Evolutionary conservation across 2,113 vertebrate genomes (phyloP).

Genomic region (Copsychus sechellarum): DNA sequence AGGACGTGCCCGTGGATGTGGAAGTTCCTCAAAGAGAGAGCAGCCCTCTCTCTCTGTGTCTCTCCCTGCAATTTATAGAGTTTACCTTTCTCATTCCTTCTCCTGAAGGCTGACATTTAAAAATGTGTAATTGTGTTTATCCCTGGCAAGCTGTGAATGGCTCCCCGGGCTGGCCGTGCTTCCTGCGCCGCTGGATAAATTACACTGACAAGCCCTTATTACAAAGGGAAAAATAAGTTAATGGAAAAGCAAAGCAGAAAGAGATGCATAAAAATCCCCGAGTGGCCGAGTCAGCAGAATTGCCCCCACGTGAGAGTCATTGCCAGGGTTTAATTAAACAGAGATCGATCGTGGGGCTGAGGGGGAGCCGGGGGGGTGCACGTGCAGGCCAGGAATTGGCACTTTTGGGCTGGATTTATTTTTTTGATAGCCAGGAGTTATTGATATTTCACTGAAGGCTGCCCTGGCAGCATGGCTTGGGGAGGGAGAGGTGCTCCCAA

Average conservation of each 20-base stretch:
- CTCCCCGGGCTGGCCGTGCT: conserved; percentile 55
- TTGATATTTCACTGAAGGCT: neutral
- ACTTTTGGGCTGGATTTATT: neutral
- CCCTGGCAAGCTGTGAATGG: conserved; percentile 66
- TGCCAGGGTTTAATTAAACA: conserved; percentile 66
- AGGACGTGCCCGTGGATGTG: neutral
- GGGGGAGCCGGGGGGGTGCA: neutral
- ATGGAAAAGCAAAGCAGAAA: conserved; percentile 68
- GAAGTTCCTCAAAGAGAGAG: neutral
- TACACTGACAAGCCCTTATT: conserved; percentile 68
- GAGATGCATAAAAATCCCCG: conserved; percentile 65
- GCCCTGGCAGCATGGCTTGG: neutral
- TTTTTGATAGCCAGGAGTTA: neutral
- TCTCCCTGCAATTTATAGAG: conserved; percentile 15
- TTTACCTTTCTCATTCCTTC: conserved; percentile 63
- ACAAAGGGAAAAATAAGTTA: conserved; percentile 73
- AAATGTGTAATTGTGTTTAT: conserved; percentile 71
- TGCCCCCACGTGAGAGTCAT: conserved; percentile 43
- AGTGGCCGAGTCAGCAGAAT: conserved; percentile 65
- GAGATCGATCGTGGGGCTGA: conserved; percentile 50
- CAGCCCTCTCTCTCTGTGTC: neutral
- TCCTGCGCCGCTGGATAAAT: conserved; percentile 59
- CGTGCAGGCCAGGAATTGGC: neutral
- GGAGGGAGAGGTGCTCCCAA: neutral
- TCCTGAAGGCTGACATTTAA: conserved; percentile 66